Evolutionary conservation across 2,888 invertebrate genomes (phyloP).

Genomic region (Melitaea athalia): DNA sequence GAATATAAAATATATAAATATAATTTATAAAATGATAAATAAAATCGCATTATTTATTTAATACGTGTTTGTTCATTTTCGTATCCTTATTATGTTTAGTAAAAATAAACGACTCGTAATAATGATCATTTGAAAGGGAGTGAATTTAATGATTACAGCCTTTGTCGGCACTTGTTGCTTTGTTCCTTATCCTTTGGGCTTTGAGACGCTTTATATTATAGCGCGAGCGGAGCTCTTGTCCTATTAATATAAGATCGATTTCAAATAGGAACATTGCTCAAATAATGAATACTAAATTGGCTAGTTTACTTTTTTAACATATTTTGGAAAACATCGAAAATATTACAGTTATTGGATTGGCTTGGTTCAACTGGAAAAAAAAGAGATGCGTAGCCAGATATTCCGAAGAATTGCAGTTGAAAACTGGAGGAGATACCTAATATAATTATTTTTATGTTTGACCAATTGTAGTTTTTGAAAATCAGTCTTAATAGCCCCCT

Average conservation of each 20-base stretch:
- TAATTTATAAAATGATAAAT: background rate
- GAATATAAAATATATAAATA: too few relatives aligned
- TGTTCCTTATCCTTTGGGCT: conserved; percentile 46
- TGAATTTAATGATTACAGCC: conserved; percentile 46
- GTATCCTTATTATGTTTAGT: background rate
- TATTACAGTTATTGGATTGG: too few relatives aligned
- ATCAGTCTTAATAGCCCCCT: too few relatives aligned
- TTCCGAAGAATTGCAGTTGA: too few relatives aligned
- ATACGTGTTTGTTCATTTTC: background rate
- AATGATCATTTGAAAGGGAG: conserved; percentile 26
- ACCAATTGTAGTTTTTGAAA: too few relatives aligned
- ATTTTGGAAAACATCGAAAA: too few relatives aligned
- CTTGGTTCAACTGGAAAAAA: too few relatives aligned
- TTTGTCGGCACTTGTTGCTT: conserved; percentile 67
- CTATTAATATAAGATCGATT: conserved; percentile 18
- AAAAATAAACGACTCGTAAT: conserved; percentile 26
- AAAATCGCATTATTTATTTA: background rate
- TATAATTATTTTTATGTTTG: too few relatives aligned
- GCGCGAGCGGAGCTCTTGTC: conserved; percentile 13
- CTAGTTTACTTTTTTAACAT: background rate
- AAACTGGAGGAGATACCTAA: too few relatives aligned
- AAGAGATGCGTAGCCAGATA: too few relatives aligned
- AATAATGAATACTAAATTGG: background rate
- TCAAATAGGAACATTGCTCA: background rate
- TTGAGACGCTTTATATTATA: conserved; percentile 38